Evolutionary conservation across 1,140 invertebrate genomes (phyloP), one percentile per base, ranked within the genome.

Genomic region (Adelges cooleyi): DNA sequence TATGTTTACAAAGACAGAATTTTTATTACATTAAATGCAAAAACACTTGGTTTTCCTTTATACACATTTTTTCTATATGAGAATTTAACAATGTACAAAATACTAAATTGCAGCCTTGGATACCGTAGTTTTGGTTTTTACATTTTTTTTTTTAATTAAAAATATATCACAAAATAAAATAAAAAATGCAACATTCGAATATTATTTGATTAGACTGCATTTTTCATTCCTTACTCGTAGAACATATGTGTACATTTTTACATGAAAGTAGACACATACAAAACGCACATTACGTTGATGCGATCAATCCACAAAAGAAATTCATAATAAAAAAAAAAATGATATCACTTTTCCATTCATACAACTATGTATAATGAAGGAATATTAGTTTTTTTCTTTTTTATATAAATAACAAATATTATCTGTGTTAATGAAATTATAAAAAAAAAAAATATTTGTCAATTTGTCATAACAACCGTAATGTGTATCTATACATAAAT

Each of bases 1-100:
- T 33, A 27, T 59, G 25, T 46, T 59, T 42, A 56, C 44, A 29
- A 18, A 59, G 40, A 59, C 36, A 56, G 44, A 48, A 17, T 46
- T 56, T 54, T 54, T 56, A 56, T 56, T 56, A 56, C 53, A 56
- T 56, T 27, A 56, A 56, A 44, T 56, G 53, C 38, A 56, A 56
- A 42, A 56, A 36, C 40, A 5, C 17, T 59, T 23, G 18, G 25
- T 25, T 59, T 59, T 27, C 22, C 22, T 44, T 44, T 56, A 56
- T 59, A 59, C 54, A 46, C 8, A 22, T 59, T 56, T 42, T 59
- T 56, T 56, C 22, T 20, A 59, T 59, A 59, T 44, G 38, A 59
- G 38, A 44, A 59, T 38, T 59, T 46, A 59, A 59, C 54, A 59
- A 59, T 59, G 40, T 59, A 59, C 54, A 59, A 59, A n/a, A n/a